Evolutionary conservation across 2,888 invertebrate species (phyloP), one percentile per base, ranked within the genome.

Genomic region (Autographa pulchrina): DNA sequence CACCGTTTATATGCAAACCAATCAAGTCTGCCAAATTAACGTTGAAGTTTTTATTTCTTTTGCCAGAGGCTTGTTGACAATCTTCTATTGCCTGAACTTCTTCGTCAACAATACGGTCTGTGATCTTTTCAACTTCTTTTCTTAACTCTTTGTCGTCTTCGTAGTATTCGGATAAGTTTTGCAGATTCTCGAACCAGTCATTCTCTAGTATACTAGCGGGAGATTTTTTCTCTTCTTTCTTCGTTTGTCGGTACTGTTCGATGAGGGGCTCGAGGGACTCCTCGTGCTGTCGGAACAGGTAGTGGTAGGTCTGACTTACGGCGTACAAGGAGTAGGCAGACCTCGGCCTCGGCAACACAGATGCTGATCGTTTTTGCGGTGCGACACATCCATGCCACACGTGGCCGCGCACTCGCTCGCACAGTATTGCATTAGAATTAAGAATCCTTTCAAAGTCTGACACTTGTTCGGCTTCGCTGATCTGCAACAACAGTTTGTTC

Each of bases 381-480:
- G 88, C 87, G 74, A 85, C 86, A 84, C 90, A 89, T 70, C 92
- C 90, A 80, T 92, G 92, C 95, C 95, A 95, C 92, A 94, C 93
- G 89, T 93, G 93, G 41, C 91, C 88, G 75, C 89, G 91, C 79
- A 91, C 90, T 75, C 92, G 92, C 87, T 93, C 93, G 85, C 91
- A 92, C 93, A 92, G 93, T 94, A 95, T 94, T 91, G 96, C 94
- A 95, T 96, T 96, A 94, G 94, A 94, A 92, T 94, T 94, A 90
- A 96, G 96, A 96, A 97, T 96, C 96, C 96, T 96, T 93, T 96
- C 96, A 95, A 97, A 96, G 93, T 97, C 96, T 48, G 93, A 92
- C 90, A 96, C 96, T 96, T 96, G 94, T 83, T 96, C 92, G 96
- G 96, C 96, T 96, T 96, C 96, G 81, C 96, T 94, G 91, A 96